A percentile compares a stretch with the other conserved stretches of the same genome.
Conservation (phyloP, 2,888 invertebrate species). For the Hedychridium roseum region DNA sequence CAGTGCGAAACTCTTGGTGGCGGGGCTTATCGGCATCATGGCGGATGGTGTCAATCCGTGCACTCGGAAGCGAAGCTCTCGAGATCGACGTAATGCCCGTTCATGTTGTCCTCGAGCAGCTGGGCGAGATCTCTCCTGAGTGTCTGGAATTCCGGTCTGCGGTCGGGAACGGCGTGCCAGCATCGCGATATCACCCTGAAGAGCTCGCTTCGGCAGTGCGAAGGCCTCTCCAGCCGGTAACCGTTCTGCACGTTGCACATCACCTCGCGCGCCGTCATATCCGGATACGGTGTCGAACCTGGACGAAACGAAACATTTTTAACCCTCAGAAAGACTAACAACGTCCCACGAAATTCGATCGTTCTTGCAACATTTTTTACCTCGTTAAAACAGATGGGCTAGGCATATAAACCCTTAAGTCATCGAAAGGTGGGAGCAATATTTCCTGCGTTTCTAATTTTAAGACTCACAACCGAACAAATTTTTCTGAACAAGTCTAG, state of each 20-base stretch:
- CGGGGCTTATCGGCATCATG: neutral
- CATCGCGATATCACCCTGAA: constrained; percentile 71
- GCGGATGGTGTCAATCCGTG: constrained; percentile 60
- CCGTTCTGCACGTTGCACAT: constrained; percentile 81
- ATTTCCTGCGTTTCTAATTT: no score
- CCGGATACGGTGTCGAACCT: constrained; percentile 89
- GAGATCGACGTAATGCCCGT: constrained; percentile 74
- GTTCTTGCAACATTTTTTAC: no score
- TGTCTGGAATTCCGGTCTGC: constrained; percentile 77
- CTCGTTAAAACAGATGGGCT: neutral
- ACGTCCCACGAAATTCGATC: no score
- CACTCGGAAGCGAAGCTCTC: constrained; percentile 74
- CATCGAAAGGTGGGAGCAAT: neutral
- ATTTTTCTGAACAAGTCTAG: no score
- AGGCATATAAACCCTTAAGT: neutral
- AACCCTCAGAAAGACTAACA: neutral
- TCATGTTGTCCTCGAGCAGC: constrained; percentile 70
- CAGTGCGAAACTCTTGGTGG: no score
- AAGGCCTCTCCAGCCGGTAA: constrained; percentile 79
- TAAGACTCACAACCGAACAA: no score
- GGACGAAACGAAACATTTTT: constrained; percentile 28
- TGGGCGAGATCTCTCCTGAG: constrained; percentile 70
- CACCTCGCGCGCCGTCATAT: constrained; percentile 85
- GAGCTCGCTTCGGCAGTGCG: constrained; percentile 78
- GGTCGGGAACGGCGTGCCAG: constrained; percentile 76